Percentiles rank a stretch among this genome's conserved stretches.
Conservation (phyloP, 2,113 vertebrate species). For the Nycticebus coucang region DNA sequence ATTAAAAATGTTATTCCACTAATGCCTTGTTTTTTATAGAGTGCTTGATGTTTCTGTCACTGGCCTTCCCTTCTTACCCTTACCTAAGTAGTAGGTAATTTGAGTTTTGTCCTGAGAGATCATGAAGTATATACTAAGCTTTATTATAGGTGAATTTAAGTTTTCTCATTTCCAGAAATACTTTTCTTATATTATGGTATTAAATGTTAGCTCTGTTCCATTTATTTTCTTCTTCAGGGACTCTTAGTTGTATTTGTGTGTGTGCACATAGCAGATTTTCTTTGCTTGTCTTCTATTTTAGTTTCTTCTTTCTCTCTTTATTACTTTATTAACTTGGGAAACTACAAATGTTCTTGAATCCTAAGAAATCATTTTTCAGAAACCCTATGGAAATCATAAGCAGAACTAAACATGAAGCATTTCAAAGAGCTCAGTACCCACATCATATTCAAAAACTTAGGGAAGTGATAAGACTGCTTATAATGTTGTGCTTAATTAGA, state of each 20-base stretch:
- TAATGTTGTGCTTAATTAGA: slow-evolving; percentile 6
- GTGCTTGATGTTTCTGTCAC: neutral
- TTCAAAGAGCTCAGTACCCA: neutral
- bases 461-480: neutral
- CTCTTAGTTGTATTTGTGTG: neutral
- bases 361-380: neutral
- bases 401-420: neutral
- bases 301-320: neutral
- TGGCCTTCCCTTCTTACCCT: neutral
- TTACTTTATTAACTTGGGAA: neutral
- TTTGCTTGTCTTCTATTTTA: neutral
- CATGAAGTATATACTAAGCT: neutral
- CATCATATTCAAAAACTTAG: neutral
- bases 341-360: neutral
- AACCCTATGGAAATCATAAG: neutral
- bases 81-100: neutral
- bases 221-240: neutral
- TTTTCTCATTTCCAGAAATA: slow-evolving; percentile 25
- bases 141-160: neutral
- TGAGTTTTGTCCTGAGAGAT: neutral
- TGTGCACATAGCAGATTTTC: neutral
- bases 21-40: neutral
- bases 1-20: neutral
- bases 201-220: neutral
- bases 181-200: neutral